These are phyloP conservation scores for Germaria angustata DNA, from an alignment of 2,888 invertebrate species.

Conservation along the genomic window DNA sequence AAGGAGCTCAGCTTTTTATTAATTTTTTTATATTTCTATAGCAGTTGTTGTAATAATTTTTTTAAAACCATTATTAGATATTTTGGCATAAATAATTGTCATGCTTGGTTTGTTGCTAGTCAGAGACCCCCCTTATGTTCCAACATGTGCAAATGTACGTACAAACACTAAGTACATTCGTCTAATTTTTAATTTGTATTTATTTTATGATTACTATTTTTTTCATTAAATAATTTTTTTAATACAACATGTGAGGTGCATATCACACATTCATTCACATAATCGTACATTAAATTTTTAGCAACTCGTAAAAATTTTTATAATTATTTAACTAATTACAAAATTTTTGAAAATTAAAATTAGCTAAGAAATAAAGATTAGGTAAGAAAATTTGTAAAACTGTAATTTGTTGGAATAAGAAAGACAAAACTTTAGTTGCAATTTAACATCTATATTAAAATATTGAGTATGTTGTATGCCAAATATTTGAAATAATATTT, in stretches of 20 bases:
- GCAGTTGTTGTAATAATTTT: constrained; percentile 47
- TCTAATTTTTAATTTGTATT: constrained; percentile 38
- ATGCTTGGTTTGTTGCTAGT: constrained; percentile 49
- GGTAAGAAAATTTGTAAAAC: constrained; percentile 10
- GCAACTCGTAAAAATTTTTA: constrained; percentile 30
- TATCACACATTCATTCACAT: constrained; percentile 9
- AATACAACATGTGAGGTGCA: constrained; percentile 3
- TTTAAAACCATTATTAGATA: constrained; percentile 8
- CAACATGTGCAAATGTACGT: background rate
- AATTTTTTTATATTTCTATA: constrained; percentile 31
- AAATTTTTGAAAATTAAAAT: constrained; percentile 30
- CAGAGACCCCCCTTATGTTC: background rate
- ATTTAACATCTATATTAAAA: background rate
- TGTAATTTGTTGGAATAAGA: background rate
- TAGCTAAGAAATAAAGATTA: constrained; percentile 4
- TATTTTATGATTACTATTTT: background rate
- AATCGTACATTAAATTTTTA: constrained; percentile 9
- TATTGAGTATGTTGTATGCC: too few species aligned
- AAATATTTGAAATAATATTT: too few species aligned
- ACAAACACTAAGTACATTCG: constrained; percentile 14
- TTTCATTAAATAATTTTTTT: constrained; percentile 44
- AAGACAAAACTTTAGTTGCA: background rate
- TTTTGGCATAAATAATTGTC: constrained; percentile 56
- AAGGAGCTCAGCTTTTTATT: background rate
- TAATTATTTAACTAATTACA: constrained; percentile 46